Evolutionary conservation across 2,113 vertebrate genomes (phyloP), one percentile per base, ranked within the genome.

Genomic region (Micronycteris hirsuta): DNA sequence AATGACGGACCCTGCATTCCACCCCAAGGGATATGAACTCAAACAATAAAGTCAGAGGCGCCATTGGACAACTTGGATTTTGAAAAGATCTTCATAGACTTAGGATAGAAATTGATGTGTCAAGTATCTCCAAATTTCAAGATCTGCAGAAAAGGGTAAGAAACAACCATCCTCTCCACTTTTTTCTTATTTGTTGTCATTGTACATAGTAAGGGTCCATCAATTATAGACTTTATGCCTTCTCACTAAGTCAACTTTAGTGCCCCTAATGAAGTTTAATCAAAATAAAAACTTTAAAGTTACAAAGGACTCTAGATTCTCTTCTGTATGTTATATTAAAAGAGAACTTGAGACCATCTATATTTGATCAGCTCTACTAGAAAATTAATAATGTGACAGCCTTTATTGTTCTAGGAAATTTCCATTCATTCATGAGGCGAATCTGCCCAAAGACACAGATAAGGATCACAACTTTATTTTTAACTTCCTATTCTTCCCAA

Each of bases 401-500:
- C 65, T 91, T 70, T 52, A 89, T 83, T 91, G 81, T 95, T 96
- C 89, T 95, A n/a, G 33, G 84, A 85, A 94, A 96, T 95, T 97
- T 94, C 52, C 33, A 52, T 87, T 96, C 93, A 96, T 95, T 94
- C 91, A 61, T 67, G 86, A 94, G 52, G 56, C 68, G 80, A 97
- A 87, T 93, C 83, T 96, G 49, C 87, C 91, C 86, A 96, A 95
- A 94, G 86, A 93, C 84, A 89, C 56, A 86, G 89, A 94, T 95
- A 86, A 96, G 68, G 77, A 82, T 89, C 84, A 24, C 96, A 96
- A 93, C 74, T 98, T 89, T 97, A 96, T 97, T 97, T 97, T 97
- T 97, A 97, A 96, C 86, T 83, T 93, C 22, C 89, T 93, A 85
- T 96, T 97, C 97, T 97, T 97, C 95, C 91, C 94, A 95, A 94